A percentile compares a stretch with the other conserved stretches of the same genome.
phyloP scores from a whole-genome alignment of 92 coral and sea anemone species.

The Plumapathes pennacea region DNA sequence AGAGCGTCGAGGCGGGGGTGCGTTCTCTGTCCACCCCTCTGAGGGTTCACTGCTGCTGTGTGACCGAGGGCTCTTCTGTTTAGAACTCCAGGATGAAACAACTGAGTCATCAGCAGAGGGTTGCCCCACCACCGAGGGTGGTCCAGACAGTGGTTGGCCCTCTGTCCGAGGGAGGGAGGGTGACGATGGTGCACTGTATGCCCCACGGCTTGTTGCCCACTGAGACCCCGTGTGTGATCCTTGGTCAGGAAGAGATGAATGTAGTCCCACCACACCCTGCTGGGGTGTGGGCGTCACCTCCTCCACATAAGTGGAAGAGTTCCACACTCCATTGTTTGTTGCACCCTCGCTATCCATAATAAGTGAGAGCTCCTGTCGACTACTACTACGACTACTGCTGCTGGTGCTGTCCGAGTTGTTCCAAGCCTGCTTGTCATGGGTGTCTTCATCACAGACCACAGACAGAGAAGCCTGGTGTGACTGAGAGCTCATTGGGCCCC shows the following conservation, averaged over 20 bases:
- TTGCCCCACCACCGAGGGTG: slow-evolving; percentile 65
- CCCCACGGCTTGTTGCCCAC: slow-evolving; percentile 88
- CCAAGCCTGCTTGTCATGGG: slow-evolving; percentile 87
- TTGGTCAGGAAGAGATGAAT: slow-evolving; percentile 75
- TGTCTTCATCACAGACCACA: slow-evolving; percentile 82
- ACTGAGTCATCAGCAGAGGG: slow-evolving; percentile 93
- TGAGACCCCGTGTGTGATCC: slow-evolving; percentile 50
- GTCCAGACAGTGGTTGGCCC: slow-evolving; percentile 68
- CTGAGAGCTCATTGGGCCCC: slow-evolving; percentile 79
- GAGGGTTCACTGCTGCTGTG: slow-evolving; percentile 78
- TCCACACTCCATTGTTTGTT: slow-evolving; percentile 58
- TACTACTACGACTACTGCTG: slow-evolving; percentile 90
- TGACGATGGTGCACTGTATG: slow-evolving; percentile 97
- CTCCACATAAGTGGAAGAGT: slow-evolving; percentile 75
- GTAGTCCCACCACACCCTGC: slow-evolving; percentile 42
- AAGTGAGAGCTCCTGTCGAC: slow-evolving; percentile 91
- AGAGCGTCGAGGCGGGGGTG: slow-evolving; percentile 60
- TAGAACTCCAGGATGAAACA: slow-evolving; percentile 84
- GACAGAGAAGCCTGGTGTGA: slow-evolving; percentile 49
- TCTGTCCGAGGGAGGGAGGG: slow-evolving; percentile 92
- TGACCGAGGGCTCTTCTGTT: slow-evolving; percentile 86
- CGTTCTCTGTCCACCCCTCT: slow-evolving; percentile 60
- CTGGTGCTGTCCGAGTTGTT: slow-evolving; percentile 98
- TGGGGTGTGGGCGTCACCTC: slow-evolving; percentile 90
- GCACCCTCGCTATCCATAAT: slow-evolving; percentile 89